Evolutionary conservation across 2,888 invertebrate species (phyloP), one percentile per base, ranked within the genome.

Genomic region (Palloptera scutellata): DNA sequence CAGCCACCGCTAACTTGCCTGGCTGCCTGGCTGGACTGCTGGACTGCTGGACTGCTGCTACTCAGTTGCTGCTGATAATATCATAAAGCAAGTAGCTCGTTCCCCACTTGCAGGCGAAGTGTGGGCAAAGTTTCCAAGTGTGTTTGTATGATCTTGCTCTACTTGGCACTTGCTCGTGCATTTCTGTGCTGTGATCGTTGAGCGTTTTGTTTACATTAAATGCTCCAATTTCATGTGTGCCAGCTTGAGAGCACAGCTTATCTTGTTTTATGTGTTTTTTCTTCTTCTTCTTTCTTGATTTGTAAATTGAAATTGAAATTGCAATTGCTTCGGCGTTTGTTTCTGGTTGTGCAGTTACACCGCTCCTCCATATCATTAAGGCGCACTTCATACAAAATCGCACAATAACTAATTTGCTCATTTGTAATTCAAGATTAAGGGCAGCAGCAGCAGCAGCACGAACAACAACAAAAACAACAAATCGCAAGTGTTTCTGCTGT

Each of bases 371-470:
- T 30, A 30, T 30, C 30, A 4, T 30, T 30, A 30, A 30, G 30
- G 30, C 30, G 30, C 30, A 30, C 30, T 30, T n/a, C n/a, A n/a
- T n/a, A 30, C 2, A 30, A 30, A 30, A 40, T 55, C 48, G 57
- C 57, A 52, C 64, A 59, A 64, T 64, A 51, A 64, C 30, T 64
- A 58, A 59, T 59, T 64, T 59, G 58, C 48, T 48, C 64, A 59
- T 64, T 59, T 64, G 58, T 64, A 58, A 64, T 59, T 64, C 59
- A 64, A 64, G 64, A 64, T 64, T 64, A 64, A 64, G 64, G 59
- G 64, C 59, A n/a, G n/a, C n/a, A n/a, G n/a, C n/a, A n/a, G n/a
- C n/a, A n/a, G n/a, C n/a, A n/a, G n/a, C n/a, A n/a, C n/a, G n/a
- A n/a, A n/a, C n/a, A n/a, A n/a, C n/a, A n/a, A n/a, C n/a, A n/a